A percentile compares a stretch with the other conserved stretches of the same genome.
These are phyloP conservation scores for Volucella inflata DNA, from an alignment of 2,888 invertebrate species.

Conservation along the genomic window DNA sequence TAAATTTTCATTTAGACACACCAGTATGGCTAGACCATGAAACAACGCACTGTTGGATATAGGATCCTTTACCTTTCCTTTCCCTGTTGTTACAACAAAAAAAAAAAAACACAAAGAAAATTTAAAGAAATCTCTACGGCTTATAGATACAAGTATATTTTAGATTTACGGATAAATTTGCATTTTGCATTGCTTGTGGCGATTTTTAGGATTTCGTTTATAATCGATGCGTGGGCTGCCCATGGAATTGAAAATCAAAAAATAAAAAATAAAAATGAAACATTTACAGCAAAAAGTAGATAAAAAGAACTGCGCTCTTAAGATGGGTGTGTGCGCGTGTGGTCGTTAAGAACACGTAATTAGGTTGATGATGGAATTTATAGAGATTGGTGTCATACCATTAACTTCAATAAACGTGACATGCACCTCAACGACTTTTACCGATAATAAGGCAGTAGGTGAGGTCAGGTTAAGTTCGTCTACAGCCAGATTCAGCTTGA, in stretches of 20 bases:
- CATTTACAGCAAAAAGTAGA: neutral
- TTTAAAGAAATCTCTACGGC: constrained; percentile 6
- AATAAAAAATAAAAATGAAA: neutral
- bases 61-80: constrained; percentile 9
- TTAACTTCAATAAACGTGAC: neutral
- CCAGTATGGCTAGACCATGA: constrained; percentile 18
- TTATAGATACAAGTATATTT: constrained; percentile 28
- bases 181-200: constrained; percentile 66
- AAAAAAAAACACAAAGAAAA: constrained; percentile 7
- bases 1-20: constrained; percentile 69
- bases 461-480: neutral
- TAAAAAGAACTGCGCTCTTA: constrained; percentile 9
- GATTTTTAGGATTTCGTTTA: constrained; percentile 37
- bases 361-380: constrained; percentile 65
- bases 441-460: neutral
- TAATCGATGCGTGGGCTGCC: constrained; percentile 69
- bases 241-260: constrained; percentile 7
- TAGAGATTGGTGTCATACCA: constrained; percentile 33
- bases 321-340: constrained; percentile 56
- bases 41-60: constrained; percentile 46
- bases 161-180: constrained; percentile 67
- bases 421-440: neutral
- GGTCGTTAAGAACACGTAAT: constrained; percentile 68
- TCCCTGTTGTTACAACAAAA: constrained; percentile 17
- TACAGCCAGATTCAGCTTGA: neutral